phyloP scores from a whole-genome alignment of 1,140 invertebrate species.

The Cyclina sinensis region DNA sequence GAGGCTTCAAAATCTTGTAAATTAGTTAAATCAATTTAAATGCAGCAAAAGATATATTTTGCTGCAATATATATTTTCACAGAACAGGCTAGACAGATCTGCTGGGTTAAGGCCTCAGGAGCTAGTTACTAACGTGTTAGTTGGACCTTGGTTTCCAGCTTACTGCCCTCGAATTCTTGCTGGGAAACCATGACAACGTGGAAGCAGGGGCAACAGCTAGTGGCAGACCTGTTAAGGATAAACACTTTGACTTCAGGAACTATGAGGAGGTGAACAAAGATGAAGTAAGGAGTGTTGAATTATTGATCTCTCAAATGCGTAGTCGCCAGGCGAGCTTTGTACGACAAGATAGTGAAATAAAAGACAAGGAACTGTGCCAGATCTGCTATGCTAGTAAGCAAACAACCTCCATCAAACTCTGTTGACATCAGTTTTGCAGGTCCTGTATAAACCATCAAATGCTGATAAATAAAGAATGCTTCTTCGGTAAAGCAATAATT shows the following conservation, averaged over 20 bases:
- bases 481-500: slow-evolving; percentile 91
- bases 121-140: not conserved
- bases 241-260: slow-evolving; percentile 58
- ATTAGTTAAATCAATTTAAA: no score
- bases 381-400: slow-evolving; percentile 92
- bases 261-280: slow-evolving; percentile 54
- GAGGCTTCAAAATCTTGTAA: no score
- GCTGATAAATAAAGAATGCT: slow-evolving; percentile 93
- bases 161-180: slow-evolving; percentile 50
- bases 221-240: slow-evolving; percentile 21
- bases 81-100: no score
- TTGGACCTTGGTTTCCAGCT: slow-evolving; percentile 63
- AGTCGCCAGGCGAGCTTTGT: slow-evolving; percentile 35
- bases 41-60: no score
- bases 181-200: slow-evolving; percentile 19
- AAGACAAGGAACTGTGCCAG: slow-evolving; percentile 91
- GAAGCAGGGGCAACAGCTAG: not conserved
- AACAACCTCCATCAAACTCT: slow-evolving; percentile 90
- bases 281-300: slow-evolving; percentile 32
- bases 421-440: slow-evolving; percentile 91
- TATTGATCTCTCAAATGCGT: slow-evolving; percentile 23
- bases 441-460: slow-evolving; percentile 93
- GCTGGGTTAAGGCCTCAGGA: no score
- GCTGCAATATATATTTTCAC: no score
- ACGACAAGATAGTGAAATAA: slow-evolving; percentile 76